Conservation (phyloP, 2,888 invertebrate genomes). For the Schizotus pectinicornis region DNA sequence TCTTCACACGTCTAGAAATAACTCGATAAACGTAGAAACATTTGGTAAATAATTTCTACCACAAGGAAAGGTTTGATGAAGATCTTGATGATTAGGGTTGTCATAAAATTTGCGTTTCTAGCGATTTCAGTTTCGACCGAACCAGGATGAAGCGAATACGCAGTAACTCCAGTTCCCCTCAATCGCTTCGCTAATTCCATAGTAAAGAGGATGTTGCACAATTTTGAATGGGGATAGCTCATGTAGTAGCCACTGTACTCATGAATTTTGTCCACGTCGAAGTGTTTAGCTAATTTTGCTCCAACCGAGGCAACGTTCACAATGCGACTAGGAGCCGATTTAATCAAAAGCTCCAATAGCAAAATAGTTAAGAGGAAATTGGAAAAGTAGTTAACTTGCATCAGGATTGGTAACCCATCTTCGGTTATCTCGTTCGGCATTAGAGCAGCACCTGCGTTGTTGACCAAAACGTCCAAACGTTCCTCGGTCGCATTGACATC, state of each 20-base stretch:
- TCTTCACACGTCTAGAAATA: constrained; percentile 37
- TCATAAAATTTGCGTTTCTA: no score
- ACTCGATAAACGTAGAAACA: not conserved
- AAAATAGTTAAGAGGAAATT: constrained; percentile 75
- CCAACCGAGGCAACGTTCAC: constrained; percentile 50
- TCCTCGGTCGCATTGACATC: constrained; percentile 63
- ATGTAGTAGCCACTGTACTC: constrained; percentile 37
- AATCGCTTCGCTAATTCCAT: constrained; percentile 51
- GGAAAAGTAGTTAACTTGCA: constrained; percentile 76
- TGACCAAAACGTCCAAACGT: constrained; percentile 68
- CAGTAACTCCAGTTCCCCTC: constrained; percentile 47
- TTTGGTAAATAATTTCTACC: no score
- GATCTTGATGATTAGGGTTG: no score
- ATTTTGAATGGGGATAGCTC: constrained; percentile 51
- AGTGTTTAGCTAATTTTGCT: constrained; percentile 40
- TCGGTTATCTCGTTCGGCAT: constrained; percentile 61
- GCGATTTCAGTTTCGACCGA: no score
- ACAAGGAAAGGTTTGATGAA: no score
- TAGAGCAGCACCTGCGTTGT: constrained; percentile 68
- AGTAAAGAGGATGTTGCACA: constrained; percentile 51
- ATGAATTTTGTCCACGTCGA: constrained; percentile 44
- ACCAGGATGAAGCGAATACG: constrained; percentile 55
- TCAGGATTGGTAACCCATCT: constrained; percentile 70
- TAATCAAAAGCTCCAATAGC: constrained; percentile 56
- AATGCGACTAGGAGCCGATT: constrained; percentile 52